Evolutionary conservation across 2,888 invertebrate genomes (phyloP), one percentile per base, ranked within the genome.

Genomic region (Keiferia lycopersicella): DNA sequence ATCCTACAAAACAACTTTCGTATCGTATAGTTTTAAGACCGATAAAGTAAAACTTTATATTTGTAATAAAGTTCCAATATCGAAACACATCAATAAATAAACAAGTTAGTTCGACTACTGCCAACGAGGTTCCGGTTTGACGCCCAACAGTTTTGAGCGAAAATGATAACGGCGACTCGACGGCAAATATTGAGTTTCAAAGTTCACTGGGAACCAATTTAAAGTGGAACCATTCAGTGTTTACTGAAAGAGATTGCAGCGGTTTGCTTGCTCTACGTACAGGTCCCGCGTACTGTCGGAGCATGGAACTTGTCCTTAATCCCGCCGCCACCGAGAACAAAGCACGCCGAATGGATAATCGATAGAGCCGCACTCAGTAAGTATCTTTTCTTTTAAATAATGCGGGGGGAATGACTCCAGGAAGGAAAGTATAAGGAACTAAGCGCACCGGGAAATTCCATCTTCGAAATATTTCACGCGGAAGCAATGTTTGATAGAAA

Each of bases 261-360:
- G 48, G 45, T 16, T 45, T 6, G 61, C 20, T 61, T 61, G 45
- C 39, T 53, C 62, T 16, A 62, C 41, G 34, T 34, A 60, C 18
- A 50, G 48, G 64, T 20, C 58, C 22, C 66, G 22, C 22, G 38
- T 16, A 16, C 50, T 14, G 59, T 66, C 62, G 51, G 62, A 66
- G 65, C 64, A 50, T 58, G 64, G 58, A 69, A 63, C 63, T 69
- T 72, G 63, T 66, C 70, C 69, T 71, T 78, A 77, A 79, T 77
- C 75, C 73, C 65, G 65, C 51, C 22, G 69, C 69, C 22, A 69
- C 69, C 67, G 69, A 69, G 75, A 72, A 76, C 73, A 78, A 79
- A 79, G 75, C 70, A 69, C 69, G 69, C 71, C 69, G 76, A 80
- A 82, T 80, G 78, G 79, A 79, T 82, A 85, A 83, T 84, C 84